A percentile compares a stretch with the other conserved stretches of the same genome.
These are phyloP conservation scores for Chloroceryle inda DNA, from an alignment of 2,797 vertebrate species.

Conservation along the genomic window DNA sequence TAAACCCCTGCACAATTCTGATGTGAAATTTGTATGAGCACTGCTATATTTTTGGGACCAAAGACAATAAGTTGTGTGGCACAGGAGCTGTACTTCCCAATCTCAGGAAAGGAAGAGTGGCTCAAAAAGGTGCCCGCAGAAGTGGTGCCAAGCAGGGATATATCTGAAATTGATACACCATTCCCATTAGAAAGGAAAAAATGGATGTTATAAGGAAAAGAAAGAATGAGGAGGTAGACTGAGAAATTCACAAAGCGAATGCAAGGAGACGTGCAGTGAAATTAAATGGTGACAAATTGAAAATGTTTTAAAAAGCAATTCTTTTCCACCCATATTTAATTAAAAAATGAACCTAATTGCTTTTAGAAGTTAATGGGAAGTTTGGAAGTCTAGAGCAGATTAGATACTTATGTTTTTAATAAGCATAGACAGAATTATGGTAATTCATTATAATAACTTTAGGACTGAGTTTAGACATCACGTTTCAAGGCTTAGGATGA, in stretches of 20 bases:
- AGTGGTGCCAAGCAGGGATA: neutral
- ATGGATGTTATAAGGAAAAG: neutral
- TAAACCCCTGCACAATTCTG: neutral
- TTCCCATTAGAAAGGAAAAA: neutral
- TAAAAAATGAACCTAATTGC: neutral
- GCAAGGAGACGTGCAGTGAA: neutral
- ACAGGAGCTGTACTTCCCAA: neutral
- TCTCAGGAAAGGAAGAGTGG: neutral
- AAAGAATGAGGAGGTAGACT: neutral
- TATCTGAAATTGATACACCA: neutral
- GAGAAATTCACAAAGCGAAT: neutral
- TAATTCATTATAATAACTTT: neutral
- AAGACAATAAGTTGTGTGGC: neutral
- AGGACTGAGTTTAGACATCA: neutral
- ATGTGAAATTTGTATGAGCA: neutral
- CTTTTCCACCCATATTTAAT: neutral
- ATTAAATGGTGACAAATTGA: conserved; percentile 2
- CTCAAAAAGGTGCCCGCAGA: neutral
- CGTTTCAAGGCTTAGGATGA: neutral
- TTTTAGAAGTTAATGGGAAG: conserved; percentile 3
- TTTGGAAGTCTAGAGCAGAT: neutral
- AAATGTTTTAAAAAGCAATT: neutral
- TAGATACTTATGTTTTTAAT: neutral
- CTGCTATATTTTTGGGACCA: neutral
- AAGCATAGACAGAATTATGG: neutral